phyloP scores from a whole-genome alignment of 2,888 invertebrate genomes.

The Athalia rosae region DNA sequence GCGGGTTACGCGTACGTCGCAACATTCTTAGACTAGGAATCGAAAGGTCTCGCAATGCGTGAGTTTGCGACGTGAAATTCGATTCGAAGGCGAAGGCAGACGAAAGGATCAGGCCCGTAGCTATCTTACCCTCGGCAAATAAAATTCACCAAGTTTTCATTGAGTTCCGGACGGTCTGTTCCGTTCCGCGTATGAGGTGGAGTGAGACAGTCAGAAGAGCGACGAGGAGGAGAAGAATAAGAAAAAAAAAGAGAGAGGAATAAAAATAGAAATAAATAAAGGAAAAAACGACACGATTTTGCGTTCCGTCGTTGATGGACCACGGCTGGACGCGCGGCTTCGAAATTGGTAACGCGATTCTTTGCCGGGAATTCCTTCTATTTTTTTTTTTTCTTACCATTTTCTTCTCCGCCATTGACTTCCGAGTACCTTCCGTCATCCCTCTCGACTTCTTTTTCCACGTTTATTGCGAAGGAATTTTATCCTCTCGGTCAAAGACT shows the following conservation, averaged over 20 bases:
- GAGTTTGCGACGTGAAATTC: conserved; percentile 43
- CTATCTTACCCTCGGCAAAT: conserved; percentile 42
- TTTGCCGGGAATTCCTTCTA: conserved; percentile 27
- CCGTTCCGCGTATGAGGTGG: conserved; percentile 50
- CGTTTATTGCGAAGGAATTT: too few relatives aligned
- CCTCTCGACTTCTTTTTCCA: too few relatives aligned
- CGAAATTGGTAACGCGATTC: conserved; percentile 42
- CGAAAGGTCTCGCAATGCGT: conserved; percentile 39
- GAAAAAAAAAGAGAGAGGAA: conserved; percentile 2
- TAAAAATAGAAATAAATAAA: conserved; percentile 18
- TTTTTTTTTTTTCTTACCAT: not conserved
- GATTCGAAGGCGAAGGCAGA: conserved; percentile 34
- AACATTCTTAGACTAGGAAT: conserved; percentile 19
- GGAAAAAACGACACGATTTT: conserved; percentile 44
- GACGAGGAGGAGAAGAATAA: conserved; percentile 33
- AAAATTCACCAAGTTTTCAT: conserved; percentile 46
- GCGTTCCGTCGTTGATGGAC: conserved; percentile 42
- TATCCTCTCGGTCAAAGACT: too few relatives aligned
- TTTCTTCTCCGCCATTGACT: not conserved
- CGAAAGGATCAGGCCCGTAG: conserved; percentile 16
- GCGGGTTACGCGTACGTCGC: not conserved
- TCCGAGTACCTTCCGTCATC: too few relatives aligned
- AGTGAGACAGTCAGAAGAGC: conserved; percentile 1
- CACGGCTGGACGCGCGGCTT: conserved; percentile 41
- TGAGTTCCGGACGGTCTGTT: conserved; percentile 43